These are phyloP conservation scores for Leptinotarsa juncta DNA, from an alignment of 2,888 invertebrate genomes.

Conservation along the genomic window DNA sequence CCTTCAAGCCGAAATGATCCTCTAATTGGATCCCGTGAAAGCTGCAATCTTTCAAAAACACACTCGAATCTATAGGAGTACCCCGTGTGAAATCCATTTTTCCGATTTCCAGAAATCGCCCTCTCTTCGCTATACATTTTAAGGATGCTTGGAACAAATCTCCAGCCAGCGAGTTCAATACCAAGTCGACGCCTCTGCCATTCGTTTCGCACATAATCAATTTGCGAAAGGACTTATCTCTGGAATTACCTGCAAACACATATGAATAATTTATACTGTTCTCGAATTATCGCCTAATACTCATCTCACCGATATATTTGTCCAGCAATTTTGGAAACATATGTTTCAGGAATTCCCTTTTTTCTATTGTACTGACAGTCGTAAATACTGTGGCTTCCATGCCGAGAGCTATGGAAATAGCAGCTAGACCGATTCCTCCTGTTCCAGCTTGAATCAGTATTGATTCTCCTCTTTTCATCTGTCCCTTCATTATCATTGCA, in stretches of 20 bases:
- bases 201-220: constrained; percentile 84
- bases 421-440: constrained; percentile 93
- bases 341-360: constrained; percentile 83
- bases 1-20: constrained; percentile 70
- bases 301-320: constrained; percentile 72
- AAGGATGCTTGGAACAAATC: constrained; percentile 85
- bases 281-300: neutral
- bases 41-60: constrained; percentile 75
- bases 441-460: constrained; percentile 65
- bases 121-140: constrained; percentile 71
- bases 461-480: constrained; percentile 44
- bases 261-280: neutral
- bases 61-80: constrained; percentile 70
- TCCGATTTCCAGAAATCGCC: constrained; percentile 87
- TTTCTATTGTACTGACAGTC: constrained; percentile 87
- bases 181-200: constrained; percentile 90
- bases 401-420: constrained; percentile 88
- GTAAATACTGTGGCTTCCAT: constrained; percentile 87
- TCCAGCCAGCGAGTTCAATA: constrained; percentile 91
- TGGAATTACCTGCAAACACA: constrained; percentile 71
- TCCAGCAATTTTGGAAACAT: constrained; percentile 84
- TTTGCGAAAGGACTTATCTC: constrained; percentile 87
- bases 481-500: constrained; percentile 42
- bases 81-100: constrained; percentile 83
- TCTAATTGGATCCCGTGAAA: constrained; percentile 84